These are phyloP conservation scores for Agraylea sexmaculata DNA, from an alignment of 1,140 invertebrate species.

Conservation along the genomic window DNA sequence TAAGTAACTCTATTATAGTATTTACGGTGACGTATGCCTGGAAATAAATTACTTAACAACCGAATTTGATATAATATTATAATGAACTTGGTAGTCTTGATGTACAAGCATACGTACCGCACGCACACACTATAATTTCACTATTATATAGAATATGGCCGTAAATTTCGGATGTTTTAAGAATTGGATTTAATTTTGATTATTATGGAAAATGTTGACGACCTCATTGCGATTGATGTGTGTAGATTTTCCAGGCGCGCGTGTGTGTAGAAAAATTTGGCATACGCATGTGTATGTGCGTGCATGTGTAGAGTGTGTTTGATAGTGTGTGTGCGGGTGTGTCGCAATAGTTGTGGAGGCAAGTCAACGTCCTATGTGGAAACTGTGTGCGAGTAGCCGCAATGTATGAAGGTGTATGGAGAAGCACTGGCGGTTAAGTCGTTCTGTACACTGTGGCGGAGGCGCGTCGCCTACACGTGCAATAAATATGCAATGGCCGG, in stretches of 20 bases:
- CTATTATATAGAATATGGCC: no score
- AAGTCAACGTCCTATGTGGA: constrained; percentile 10
- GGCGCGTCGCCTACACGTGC: constrained; percentile 17
- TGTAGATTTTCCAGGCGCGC: background rate
- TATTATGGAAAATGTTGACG: no score
- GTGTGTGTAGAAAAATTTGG: background rate
- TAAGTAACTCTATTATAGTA: no score
- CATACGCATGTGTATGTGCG: constrained; percentile 3
- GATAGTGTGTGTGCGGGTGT: constrained; percentile 3
- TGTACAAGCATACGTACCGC: no score
- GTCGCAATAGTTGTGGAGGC: constrained; percentile 7
- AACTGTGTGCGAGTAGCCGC: constrained; percentile 3
- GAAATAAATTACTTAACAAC: no score
- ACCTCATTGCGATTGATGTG: no score
- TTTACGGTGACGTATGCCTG: no score
- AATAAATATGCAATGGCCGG: constrained; percentile 23
- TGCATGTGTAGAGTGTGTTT: constrained; percentile 2
- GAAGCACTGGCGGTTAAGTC: background rate
- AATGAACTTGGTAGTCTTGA: no score
- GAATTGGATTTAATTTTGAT: no score
- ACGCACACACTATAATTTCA: no score
- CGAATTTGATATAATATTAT: no score
- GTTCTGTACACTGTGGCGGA: constrained; percentile 3
- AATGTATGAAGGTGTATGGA: background rate
- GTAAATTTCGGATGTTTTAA: no score